phyloP scores from a whole-genome alignment of 92 coral and sea anemone species.

The Paragorgia papillata region DNA sequence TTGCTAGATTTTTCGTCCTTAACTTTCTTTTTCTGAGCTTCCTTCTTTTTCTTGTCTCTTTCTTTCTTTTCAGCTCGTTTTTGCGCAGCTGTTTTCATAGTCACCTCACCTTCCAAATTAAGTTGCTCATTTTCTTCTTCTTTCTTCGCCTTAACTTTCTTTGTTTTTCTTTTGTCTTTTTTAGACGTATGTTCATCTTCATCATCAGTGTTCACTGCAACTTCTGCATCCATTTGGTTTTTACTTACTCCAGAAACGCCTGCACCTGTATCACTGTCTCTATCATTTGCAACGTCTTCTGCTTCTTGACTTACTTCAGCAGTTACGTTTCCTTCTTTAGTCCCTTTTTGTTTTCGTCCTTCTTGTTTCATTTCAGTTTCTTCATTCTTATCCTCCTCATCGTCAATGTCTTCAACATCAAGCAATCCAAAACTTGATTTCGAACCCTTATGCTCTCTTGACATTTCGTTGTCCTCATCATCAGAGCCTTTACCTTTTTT shows the following conservation, averaged over 20 bases:
- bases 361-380: conserved; percentile 40
- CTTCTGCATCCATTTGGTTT: neutral
- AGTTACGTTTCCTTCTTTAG: conserved; percentile 31
- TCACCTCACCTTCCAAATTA: conserved; percentile 44
- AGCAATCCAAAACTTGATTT: conserved; percentile 51
- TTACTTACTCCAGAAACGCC: neutral
- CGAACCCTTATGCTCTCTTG: conserved; percentile 52
- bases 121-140: conserved; percentile 40
- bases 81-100: conserved; percentile 93
- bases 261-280: conserved; percentile 17
- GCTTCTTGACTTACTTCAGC: conserved; percentile 30
- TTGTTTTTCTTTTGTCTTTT: conserved; percentile 22
- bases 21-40: conserved; percentile 80
- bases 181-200: conserved; percentile 35
- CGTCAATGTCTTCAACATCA: conserved; percentile 41
- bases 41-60: conserved; percentile 93
- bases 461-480: conserved; percentile 57
- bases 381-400: conserved; percentile 42
- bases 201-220: conserved; percentile 5
- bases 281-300: conserved; percentile 31
- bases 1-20: conserved; percentile 66
- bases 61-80: conserved; percentile 98
- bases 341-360: conserved; percentile 59
- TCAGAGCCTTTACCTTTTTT: conserved; percentile 78
- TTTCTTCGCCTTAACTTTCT: conserved; percentile 30